phyloP scores from a whole-genome alignment of 2,888 invertebrate species.

The Papilio protenor region DNA sequence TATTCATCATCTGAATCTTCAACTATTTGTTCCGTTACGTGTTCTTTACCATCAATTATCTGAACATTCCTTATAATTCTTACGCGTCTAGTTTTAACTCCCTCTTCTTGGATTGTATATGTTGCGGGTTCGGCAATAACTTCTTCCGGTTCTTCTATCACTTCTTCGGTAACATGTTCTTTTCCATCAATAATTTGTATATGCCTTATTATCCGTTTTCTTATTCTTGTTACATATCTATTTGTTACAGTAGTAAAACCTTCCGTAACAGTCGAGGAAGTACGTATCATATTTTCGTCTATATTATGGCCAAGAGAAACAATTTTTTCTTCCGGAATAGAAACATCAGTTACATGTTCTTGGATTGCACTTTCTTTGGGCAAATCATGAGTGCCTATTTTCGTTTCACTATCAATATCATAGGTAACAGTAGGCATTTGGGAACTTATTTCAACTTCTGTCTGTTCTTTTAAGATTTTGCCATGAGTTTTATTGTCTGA shows the following conservation, averaged over 20 bases:
- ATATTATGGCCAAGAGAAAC: neutral
- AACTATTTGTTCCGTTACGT: slow-evolving; percentile 89
- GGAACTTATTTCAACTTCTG: neutral
- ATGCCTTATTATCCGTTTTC: slow-evolving; percentile 89
- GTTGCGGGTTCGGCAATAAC: slow-evolving; percentile 58
- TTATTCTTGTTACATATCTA: slow-evolving; percentile 48
- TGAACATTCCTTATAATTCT: slow-evolving; percentile 89
- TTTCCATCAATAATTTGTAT: slow-evolving; percentile 92
- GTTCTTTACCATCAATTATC: slow-evolving; percentile 91
- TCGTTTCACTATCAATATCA: neutral
- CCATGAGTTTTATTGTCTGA: neutral
- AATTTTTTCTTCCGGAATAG: neutral
- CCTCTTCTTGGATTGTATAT: slow-evolving; percentile 56
- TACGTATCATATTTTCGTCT: neutral
- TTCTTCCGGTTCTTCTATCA: slow-evolving; percentile 93
- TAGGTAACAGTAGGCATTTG: neutral
- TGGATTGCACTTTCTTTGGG: neutral
- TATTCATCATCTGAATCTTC: slow-evolving; percentile 87
- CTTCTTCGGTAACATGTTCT: slow-evolving; percentile 92
- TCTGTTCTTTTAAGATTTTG: slow-evolving; percentile 10
- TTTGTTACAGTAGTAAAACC: slow-evolving; percentile 54
- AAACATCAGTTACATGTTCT: neutral
- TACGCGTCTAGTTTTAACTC: slow-evolving; percentile 65
- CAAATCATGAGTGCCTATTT: neutral
- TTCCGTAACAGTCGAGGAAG: neutral